Conservation (phyloP, 2,113 vertebrate genomes). For the Zapus hudsonius region DNA sequence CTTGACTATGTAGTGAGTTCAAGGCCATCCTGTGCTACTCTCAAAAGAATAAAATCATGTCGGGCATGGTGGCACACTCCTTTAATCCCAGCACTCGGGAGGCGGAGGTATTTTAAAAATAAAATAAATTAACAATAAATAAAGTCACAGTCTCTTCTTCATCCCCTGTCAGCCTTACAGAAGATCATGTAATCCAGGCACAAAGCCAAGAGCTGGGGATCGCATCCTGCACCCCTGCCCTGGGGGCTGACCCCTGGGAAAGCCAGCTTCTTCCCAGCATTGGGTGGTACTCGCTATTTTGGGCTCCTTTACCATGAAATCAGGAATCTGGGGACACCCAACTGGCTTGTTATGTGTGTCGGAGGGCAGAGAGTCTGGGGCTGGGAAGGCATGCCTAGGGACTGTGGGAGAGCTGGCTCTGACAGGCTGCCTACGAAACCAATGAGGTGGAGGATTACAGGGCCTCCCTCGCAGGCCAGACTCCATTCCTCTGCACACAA, state of each 20-base stretch:
- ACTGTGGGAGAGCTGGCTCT: not conserved
- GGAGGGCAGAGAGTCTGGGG: too few species aligned
- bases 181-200: not conserved
- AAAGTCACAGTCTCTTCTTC: not conserved
- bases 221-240: not conserved
- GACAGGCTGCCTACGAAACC: not conserved
- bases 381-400: not conserved
- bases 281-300: not conserved
- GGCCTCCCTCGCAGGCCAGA: not conserved
- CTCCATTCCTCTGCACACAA: fast-evolving
- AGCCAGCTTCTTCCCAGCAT: not conserved
- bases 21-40: not conserved
- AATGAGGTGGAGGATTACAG: not conserved
- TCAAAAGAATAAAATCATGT: too few species aligned
- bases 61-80: too few species aligned
- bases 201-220: not conserved
- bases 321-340: conserved; percentile 27
- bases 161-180: not conserved
- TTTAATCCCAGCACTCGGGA: too few species aligned
- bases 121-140: too few species aligned
- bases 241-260: not conserved
- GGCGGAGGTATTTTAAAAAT: too few species aligned
- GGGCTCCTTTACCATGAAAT: not conserved
- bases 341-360: too few species aligned
- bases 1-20: not conserved